Evolutionary conservation across 2,113 vertebrate species (phyloP), one percentile per base, ranked within the genome.

Genomic region (Nettapus auritus): DNA sequence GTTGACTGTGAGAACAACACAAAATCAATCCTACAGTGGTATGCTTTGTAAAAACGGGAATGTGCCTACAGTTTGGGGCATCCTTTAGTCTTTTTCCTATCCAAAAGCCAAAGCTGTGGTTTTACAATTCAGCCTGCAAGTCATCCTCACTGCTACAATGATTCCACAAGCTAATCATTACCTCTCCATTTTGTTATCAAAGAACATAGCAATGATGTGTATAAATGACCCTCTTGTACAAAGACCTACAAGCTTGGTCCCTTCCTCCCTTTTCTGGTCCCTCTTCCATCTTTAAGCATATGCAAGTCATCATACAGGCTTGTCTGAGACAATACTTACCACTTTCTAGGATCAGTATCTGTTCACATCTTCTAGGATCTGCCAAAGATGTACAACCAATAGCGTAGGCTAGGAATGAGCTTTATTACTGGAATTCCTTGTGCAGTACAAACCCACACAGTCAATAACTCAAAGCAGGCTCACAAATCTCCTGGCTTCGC

Each of bases 371-470:
- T 44, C 44, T 78, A 71, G 46, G 70, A 89, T 57, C 81, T 89
- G 93, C 71, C 63, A 6, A 20, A 29, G 52, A 18, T 53, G 82
- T 82, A 53, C 29, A 44, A 67, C 42, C 71, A 74, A 52, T 59
- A 91, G 38, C 0, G 0, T 2, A 11, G 33, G 52, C 26, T 71
- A 46, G 42, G 79, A 91, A 91, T 19, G 36, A 94, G 28, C 21
- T 91, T 92, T 80, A 90, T 92, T 74, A 20, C 52, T 91, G 88
- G 67, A 80, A 94, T 94, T 95, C 80, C n/a, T 80, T 40, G 40
- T 74, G 77, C 71, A 64, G 42, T 62, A 22, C 75, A 88, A 92
- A 73, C 34, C 42, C 75, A 86, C 28, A 22, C 40, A 77, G 46
- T n/a, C 64, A 80, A 6, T 94, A 96, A 90, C 69, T 88, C 69